Evolutionary conservation across 2,113 vertebrate genomes (phyloP).

Genomic region (Empidonax alnorum): DNA sequence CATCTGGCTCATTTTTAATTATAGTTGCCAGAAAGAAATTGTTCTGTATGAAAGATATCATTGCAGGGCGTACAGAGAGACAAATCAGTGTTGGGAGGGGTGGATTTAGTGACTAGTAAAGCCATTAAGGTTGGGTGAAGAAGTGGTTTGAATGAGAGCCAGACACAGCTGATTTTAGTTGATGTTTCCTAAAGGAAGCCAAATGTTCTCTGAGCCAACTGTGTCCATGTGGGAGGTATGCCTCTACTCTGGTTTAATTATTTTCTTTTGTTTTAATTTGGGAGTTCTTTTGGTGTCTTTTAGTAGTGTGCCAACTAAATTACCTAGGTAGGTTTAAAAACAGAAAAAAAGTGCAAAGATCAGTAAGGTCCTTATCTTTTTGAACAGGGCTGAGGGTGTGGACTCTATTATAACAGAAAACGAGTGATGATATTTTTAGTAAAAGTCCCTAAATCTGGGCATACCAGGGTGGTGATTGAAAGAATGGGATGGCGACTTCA

Average conservation of each 20-base stretch:
- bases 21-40: not conserved
- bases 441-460: not conserved
- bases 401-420: not conserved
- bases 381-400: not conserved
- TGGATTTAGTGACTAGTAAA: constrained; percentile 4
- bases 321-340: not conserved
- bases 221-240: not conserved
- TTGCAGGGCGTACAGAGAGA: not conserved
- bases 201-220: not conserved
- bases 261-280: not conserved
- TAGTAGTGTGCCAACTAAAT: not conserved
- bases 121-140: not conserved
- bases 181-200: not conserved
- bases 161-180: not conserved
- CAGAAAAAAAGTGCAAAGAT: not conserved
- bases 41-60: not conserved
- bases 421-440: not conserved
- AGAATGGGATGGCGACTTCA: not conserved
- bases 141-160: not conserved
- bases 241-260: not conserved
- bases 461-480: not conserved
- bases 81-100: not conserved
- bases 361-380: not conserved
- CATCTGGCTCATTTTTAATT: not conserved
- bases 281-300: not conserved